phyloP scores from a whole-genome alignment of 2,797 vertebrate species.

The Pteropus rufus region DNA sequence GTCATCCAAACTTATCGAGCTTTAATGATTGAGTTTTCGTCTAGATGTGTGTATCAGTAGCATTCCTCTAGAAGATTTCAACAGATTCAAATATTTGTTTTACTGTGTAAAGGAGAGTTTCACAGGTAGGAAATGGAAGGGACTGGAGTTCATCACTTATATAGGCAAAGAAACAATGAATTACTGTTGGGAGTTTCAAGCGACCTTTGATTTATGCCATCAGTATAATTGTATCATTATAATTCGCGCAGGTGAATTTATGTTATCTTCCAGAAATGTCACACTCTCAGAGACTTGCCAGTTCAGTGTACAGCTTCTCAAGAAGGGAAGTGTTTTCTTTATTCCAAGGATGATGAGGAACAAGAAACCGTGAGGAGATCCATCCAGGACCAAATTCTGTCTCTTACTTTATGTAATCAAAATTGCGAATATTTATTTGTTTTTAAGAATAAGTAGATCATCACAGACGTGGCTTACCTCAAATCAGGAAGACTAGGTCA shows the following conservation, averaged over 20 bases:
- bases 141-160: neutral
- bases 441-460: constrained; percentile 1
- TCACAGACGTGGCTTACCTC: neutral
- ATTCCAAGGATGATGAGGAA: neutral
- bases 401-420: neutral
- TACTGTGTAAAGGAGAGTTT: neutral
- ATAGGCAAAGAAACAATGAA: neutral
- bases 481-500: neutral
- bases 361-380: neutral
- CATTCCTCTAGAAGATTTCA: neutral
- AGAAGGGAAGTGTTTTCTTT: neutral
- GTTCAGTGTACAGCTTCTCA: neutral
- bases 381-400: neutral
- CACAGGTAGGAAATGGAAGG: neutral
- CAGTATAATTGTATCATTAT: neutral
- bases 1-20: neutral
- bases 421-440: neutral
- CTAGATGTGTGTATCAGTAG: neutral
- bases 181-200: neutral
- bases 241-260: neutral
- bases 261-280: neutral
- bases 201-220: neutral
- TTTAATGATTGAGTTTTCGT: neutral
- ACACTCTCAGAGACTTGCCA: neutral
- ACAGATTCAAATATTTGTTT: neutral